Percentiles rank a stretch among this genome's conserved stretches.
Evolutionary conservation across 2,888 invertebrate genomes (phyloP).

Genomic region (Salticus scenicus): DNA sequence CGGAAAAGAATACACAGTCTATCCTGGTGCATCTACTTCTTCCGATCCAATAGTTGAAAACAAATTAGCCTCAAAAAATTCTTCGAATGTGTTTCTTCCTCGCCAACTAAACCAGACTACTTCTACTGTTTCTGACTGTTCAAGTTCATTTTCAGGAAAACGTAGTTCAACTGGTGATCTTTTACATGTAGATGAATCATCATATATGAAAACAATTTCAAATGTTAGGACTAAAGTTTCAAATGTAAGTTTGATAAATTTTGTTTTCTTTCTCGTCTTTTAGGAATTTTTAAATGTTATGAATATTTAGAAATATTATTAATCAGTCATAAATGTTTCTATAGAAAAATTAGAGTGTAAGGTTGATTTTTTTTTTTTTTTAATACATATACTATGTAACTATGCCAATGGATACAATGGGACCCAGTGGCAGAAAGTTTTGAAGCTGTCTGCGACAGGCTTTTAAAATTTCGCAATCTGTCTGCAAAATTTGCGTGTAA

Average conservation of each 20-base stretch:
- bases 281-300: too few species aligned
- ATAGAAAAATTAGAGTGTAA: too few species aligned
- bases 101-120: slow-evolving; percentile 28
- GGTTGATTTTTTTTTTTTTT: too few species aligned
- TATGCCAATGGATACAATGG: too few species aligned
- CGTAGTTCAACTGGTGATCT: neutral
- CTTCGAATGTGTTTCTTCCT: slow-evolving; percentile 31
- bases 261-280: too few species aligned
- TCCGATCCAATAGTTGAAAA: neutral
- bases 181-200: slow-evolving; percentile 10
- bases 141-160: neutral
- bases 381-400: too few species aligned
- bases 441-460: too few species aligned
- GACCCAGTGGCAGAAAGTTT: too few species aligned
- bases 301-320: too few species aligned
- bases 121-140: neutral
- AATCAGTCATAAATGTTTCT: too few species aligned
- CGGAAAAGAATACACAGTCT: slow-evolving; percentile 64
- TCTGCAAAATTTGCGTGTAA: too few species aligned
- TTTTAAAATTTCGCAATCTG: too few species aligned
- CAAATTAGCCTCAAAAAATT: neutral
- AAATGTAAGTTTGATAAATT: slow-evolving; percentile 47
- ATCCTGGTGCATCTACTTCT: neutral
- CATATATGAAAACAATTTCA: slow-evolving; percentile 50
- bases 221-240: slow-evolving; percentile 47